Evolutionary conservation across 2,888 invertebrate species (phyloP).

Genomic region (Melipona bicolor): DNA sequence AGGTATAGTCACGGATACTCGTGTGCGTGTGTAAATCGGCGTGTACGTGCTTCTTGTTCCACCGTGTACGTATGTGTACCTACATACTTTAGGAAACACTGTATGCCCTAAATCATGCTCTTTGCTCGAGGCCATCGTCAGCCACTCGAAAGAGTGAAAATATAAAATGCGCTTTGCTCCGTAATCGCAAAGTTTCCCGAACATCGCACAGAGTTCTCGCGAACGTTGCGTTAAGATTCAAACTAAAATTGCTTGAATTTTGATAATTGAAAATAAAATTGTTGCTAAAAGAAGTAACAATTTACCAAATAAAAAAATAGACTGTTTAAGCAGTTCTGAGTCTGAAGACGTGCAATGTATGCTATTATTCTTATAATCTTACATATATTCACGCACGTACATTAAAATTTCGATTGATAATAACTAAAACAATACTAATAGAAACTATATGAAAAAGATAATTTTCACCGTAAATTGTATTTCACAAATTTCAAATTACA

Average conservation of each 20-base stretch:
- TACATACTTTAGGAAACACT: slow-evolving; percentile 59
- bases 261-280: background rate
- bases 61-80: slow-evolving; percentile 44
- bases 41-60: slow-evolving; percentile 15
- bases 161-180: slow-evolving; percentile 21
- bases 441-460: background rate
- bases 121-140: slow-evolving; percentile 68
- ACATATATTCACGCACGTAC: background rate
- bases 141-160: slow-evolving; percentile 24
- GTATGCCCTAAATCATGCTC: slow-evolving; percentile 73
- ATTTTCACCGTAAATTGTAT: background rate
- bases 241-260: background rate
- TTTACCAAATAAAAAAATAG: background rate
- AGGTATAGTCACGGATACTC: slow-evolving; percentile 49
- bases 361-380: background rate
- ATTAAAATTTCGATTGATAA: background rate
- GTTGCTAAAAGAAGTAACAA: background rate
- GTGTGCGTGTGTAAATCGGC: slow-evolving; percentile 11
- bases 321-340: background rate
- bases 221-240: background rate
- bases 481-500: slow-evolving; percentile 27
- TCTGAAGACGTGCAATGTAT: background rate
- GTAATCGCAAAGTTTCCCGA: background rate
- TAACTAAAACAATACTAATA: background rate
- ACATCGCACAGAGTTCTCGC: background rate